These are phyloP conservation scores for Antheraea assamensis DNA, from an alignment of 2,888 invertebrate species.

Conservation along the genomic window DNA sequence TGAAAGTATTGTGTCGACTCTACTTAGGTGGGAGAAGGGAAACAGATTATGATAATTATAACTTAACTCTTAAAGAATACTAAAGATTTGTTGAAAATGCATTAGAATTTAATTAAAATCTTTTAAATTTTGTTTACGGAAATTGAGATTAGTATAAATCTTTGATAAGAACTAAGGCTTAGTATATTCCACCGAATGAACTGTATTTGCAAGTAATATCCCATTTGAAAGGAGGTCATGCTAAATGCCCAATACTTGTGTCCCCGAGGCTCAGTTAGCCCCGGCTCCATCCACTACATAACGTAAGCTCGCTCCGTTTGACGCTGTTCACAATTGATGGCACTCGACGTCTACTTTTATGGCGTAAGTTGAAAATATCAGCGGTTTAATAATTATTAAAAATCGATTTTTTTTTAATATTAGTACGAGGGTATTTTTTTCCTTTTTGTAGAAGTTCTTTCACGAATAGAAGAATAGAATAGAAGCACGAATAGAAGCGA, in stretches of 20 bases:
- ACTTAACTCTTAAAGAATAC: too few species aligned
- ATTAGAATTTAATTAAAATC: too few species aligned
- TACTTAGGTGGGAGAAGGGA: too few species aligned
- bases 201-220: not conserved
- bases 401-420: not conserved
- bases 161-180: not conserved
- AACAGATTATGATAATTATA: too few species aligned
- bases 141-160: not conserved
- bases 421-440: too few species aligned
- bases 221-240: slow-evolving; percentile 9
- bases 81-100: too few species aligned
- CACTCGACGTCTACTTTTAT: slow-evolving; percentile 30
- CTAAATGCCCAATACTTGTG: not conserved
- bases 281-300: slow-evolving; percentile 24
- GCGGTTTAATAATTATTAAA: not conserved
- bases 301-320: slow-evolving; percentile 33
- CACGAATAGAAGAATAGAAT: too few species aligned
- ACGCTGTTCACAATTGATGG: slow-evolving; percentile 35
- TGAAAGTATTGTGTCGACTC: too few species aligned
- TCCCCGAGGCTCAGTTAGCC: slow-evolving; percentile 12
- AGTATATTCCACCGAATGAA: not conserved
- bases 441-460: too few species aligned
- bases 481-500: too few species aligned
- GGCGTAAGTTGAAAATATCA: slow-evolving; percentile 26
- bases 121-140: too few species aligned